Evolutionary conservation across 2,113 vertebrate species (phyloP).

Genomic region (Sinosuthora webbiana): DNA sequence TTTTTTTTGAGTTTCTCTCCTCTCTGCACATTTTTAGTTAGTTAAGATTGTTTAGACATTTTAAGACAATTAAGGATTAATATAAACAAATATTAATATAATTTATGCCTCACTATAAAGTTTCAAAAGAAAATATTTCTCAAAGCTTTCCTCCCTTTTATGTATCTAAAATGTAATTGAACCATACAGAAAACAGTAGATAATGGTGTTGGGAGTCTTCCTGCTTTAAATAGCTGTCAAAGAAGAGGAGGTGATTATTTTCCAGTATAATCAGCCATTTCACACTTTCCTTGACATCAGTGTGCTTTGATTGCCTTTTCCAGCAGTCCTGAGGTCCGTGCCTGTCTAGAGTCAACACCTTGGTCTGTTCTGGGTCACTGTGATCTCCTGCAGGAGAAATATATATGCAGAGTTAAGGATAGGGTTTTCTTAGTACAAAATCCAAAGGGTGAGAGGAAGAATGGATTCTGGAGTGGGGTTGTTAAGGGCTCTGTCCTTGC

Average conservation of each 20-base stretch:
- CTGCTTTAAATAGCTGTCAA: neutral
- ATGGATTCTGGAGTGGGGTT: neutral
- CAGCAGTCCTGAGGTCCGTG: neutral
- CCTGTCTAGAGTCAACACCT: neutral
- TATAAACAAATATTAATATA: neutral
- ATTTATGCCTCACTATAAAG: neutral
- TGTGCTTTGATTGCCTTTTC: neutral
- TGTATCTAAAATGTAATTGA: neutral
- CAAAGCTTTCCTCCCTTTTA: neutral
- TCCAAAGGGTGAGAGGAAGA: neutral
- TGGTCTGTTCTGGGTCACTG: neutral
- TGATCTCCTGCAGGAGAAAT: neutral
- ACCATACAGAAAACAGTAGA: neutral
- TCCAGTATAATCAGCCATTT: neutral
- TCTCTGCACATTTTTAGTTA: neutral
- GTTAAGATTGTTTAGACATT: neutral
- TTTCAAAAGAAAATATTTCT: neutral
- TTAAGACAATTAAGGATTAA: neutral
- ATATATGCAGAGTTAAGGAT: rapidly evolving
- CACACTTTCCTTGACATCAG: neutral
- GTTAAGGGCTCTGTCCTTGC: neutral
- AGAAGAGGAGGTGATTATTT: neutral
- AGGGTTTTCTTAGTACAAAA: neutral
- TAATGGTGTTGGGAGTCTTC: neutral
- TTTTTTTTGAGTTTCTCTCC: neutral